Percentiles rank a stretch among this genome's conserved stretches.
Conservation (phyloP, 2,113 vertebrate genomes). For the Nannobrachium achirus region DNA sequence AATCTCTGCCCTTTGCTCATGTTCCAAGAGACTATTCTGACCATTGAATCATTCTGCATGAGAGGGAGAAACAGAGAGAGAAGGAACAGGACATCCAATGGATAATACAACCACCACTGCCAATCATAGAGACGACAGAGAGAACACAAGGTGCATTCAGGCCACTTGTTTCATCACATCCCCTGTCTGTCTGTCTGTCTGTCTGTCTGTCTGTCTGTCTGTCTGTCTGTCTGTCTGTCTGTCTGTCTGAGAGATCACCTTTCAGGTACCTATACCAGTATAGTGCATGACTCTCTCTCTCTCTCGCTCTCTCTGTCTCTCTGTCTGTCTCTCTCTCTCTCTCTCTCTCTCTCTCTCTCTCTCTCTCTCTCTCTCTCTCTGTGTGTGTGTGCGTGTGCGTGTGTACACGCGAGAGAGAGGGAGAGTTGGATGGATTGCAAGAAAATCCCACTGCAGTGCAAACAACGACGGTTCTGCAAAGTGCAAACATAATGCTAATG, state of each 20-base stretch:
- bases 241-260: background rate
- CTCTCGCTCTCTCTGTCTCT: background rate
- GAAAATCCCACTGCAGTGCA: too few species aligned
- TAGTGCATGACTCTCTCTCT: too few species aligned
- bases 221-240: background rate
- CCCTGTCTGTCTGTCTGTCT: background rate
- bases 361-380: background rate
- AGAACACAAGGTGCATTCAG: background rate
- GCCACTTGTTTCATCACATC: background rate
- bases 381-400: background rate
- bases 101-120: background rate
- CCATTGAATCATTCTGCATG: constrained; percentile 16
- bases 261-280: too few species aligned
- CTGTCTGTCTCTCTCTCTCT: background rate
- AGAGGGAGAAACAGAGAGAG: constrained; percentile 9
- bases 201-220: background rate
- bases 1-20: constrained; percentile 62
- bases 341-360: background rate
- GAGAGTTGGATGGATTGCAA: too few species aligned
- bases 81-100: background rate
- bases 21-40: constrained; percentile 39
- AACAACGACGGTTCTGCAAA: background rate
- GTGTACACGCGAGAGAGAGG: background rate
- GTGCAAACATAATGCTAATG: background rate
- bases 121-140: background rate